Evolutionary conservation across 2,888 invertebrate genomes (phyloP).

Genomic region (Eledona agricola): DNA sequence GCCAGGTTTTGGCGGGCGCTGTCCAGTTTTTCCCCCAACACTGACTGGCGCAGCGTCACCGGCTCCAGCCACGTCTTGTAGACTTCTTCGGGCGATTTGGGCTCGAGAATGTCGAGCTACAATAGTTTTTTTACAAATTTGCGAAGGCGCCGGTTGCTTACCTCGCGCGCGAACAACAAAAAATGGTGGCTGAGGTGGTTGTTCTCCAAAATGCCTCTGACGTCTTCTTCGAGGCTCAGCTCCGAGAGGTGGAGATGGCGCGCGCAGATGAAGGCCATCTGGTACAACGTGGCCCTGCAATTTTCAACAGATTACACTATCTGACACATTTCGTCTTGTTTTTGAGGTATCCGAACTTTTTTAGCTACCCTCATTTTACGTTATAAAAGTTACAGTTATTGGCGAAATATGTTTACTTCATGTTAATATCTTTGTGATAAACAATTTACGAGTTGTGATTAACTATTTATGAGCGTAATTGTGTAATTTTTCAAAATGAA

Average conservation of each 20-base stretch:
- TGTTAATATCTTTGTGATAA: too few species aligned
- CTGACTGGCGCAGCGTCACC: slow-evolving; percentile 72
- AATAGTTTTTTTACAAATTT: too few species aligned
- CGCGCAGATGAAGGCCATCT: slow-evolving; percentile 95
- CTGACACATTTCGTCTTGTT: too few species aligned
- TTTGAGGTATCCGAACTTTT: too few species aligned
- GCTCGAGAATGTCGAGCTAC: slow-evolving; percentile 96
- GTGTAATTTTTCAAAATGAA: too few species aligned
- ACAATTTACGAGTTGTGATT: too few species aligned
- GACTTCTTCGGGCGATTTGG: slow-evolving; percentile 98
- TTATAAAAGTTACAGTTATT: too few species aligned
- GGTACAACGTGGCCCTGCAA: slow-evolving; percentile 83
- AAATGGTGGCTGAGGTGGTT: slow-evolving; percentile 93
- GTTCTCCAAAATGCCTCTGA: slow-evolving; percentile 93
- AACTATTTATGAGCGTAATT: too few species aligned
- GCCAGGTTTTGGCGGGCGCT: slow-evolving; percentile 97
- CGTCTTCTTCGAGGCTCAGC: slow-evolving; percentile 76
- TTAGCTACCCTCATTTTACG: too few species aligned
- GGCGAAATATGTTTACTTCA: too few species aligned
- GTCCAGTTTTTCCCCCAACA: slow-evolving; percentile 78
- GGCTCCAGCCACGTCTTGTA: slow-evolving; percentile 97
- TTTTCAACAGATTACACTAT: too few species aligned
- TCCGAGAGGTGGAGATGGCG: slow-evolving; percentile 92
- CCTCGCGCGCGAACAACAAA: slow-evolving; percentile 90
- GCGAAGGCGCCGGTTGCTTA: slow-evolving; percentile 52